Base-by-base conservation (phyloP, 2,113 vertebrate genomes). In the Cromileptes altivelis region DNA sequence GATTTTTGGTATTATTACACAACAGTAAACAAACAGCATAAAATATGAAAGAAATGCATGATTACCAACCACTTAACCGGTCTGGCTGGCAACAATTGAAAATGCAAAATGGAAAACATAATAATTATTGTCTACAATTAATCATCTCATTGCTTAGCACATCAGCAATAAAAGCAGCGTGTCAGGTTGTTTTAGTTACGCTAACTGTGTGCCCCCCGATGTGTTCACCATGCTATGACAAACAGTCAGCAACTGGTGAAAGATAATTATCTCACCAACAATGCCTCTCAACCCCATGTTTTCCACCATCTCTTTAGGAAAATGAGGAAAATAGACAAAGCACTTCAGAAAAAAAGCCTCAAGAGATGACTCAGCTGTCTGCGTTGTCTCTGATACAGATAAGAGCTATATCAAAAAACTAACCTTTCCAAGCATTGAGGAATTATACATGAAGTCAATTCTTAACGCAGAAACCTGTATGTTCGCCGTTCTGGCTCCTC, bases 91-190 rank as follows among this genome's bases (percentile, higher is more conserved):
- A 76, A 49, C 58, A 61, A 57, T 40, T 40, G 18, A 42, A 70
- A 82, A 56, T 73, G 45, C 27, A 60, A 65, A 64, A 71, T 37
- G 25, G 15, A 49, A 84, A 78, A 40, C 53, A 65, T n/a, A 55
- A 75, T 55, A 60, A 63, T 79, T 75, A 75, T 17, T 77, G 69
- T 74, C 40, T 61, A 2, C 42, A 55, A 50, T 63, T 71, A 25
- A 63, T 86, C 52, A 57, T 86, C 53, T 85, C 56, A 70, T 62
- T 79, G 74, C 42, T 77, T 19, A n/a, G 55, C 70, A 57, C 23
- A 74, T 73, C 53, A 65, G 69, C 70, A 62, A 56, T 87, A 76
- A 88, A 91, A 85, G 62, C 90, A 82, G 75, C 79, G 50, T 61
- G 84, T 50, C 67, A 65, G 49, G 71, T 78, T 87, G 77, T 83